Base-by-base conservation (phyloP, 2,113 vertebrate genomes). In the Sceloporus undulatus region DNA sequence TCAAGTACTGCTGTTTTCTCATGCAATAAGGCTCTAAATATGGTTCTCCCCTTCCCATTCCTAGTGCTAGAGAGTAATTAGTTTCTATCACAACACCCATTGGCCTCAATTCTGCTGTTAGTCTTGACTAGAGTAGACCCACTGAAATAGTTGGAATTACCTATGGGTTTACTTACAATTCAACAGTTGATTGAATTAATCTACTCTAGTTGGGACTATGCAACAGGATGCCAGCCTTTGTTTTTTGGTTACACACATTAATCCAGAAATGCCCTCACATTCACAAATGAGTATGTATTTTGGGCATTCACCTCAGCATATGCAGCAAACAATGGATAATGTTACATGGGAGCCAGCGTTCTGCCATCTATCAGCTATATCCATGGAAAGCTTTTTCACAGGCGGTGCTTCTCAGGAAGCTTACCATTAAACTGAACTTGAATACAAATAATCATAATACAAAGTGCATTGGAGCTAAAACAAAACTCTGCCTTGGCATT, bases 371-470 rank as follows among this genome's bases (percentile, higher is more conserved):
- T 48, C 10, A 84, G 93, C 74, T 90, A 88, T 90, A 92, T 89
- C 87, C 84, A 91, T 86, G 90, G 90, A 93, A 92, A 94, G 92
- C 91, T 96, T 96, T 96, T 94, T 96, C 96, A 95, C 95, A 96
- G 94, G 88, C 95, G 87, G 90, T 93, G 90, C 79, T 96, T 97
- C 96, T 95, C 95, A 96, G 93, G 91, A 95, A 80, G 91, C 95
- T 95, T 94, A 93, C 94, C 94, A 94, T 96, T 95, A 95, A 91
- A 95, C 92, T 92, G 87, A 96, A 96, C 96, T 96, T 94, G 97
- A 96, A 95, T 92, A 18, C 13, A 62, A 62, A 62, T 18, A 95
- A 90, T 93, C 94, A 95, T 97, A 96, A 92, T 92, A 93, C 95
- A 95, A 94, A 93, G 94, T 95, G 92, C 95, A 95, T 95, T 96